Conservation (phyloP, 2,797 vertebrate genomes). For the Geotrypetes seraphini region DNA sequence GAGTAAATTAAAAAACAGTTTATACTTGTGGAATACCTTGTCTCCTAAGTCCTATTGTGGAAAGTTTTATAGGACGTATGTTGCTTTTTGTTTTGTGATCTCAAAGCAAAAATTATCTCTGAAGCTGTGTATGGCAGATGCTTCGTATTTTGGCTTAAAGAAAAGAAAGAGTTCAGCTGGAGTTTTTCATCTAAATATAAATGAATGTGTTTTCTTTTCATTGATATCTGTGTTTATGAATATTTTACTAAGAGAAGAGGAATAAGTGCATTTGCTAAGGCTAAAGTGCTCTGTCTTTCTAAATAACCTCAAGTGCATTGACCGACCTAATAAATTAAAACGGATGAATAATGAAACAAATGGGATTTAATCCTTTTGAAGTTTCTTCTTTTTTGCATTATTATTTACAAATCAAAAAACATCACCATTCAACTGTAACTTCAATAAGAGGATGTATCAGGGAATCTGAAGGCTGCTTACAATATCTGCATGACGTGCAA, state of each 20-base stretch:
- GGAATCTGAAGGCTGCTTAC: neutral
- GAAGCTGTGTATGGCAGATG: neutral
- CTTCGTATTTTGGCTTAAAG: neutral
- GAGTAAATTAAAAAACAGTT: too few relatives aligned
- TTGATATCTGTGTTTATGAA: neutral
- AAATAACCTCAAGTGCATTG: constrained; percentile 27
- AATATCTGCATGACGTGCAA: too few relatives aligned
- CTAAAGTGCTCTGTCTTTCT: constrained; percentile 8
- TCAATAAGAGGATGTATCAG: neutral
- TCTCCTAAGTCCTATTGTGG: too few relatives aligned
- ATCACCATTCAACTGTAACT: neutral
- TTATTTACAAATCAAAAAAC: neutral
- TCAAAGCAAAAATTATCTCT: neutral
- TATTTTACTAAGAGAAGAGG: neutral
- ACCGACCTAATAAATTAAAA: constrained; percentile 15
- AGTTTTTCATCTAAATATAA: constrained; percentile 4
- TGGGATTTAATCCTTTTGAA: constrained; percentile 19
- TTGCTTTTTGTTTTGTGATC: neutral
- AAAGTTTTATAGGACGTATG: neutral
- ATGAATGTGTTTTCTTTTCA: neutral
- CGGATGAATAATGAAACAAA: constrained; percentile 14
- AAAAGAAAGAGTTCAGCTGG: neutral
- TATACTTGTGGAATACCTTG: too few relatives aligned
- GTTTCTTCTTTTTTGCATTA: constrained; percentile 1
- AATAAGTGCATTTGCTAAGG: neutral